phyloP scores from a whole-genome alignment of 2,113 vertebrate species.

The Madoqua kirkii region DNA sequence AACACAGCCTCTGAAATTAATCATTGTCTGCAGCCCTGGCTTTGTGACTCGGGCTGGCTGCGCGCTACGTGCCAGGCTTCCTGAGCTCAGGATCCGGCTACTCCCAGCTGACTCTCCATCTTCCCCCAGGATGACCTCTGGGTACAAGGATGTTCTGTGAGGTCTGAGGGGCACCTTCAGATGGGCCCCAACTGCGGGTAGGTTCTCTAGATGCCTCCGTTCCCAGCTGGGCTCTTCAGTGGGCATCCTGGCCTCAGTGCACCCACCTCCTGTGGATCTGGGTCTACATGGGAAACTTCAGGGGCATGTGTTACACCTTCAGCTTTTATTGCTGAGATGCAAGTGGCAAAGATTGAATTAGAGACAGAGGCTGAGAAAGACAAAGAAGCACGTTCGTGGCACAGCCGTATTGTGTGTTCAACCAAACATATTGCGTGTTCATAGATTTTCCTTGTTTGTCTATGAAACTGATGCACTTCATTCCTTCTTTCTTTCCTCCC shows the following conservation, averaged over 20 bases:
- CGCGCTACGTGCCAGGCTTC: background rate
- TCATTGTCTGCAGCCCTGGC: background rate
- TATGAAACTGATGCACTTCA: background rate
- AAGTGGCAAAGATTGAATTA: background rate
- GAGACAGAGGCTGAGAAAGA: background rate
- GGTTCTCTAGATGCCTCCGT: background rate
- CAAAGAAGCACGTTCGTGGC: too few relatives aligned
- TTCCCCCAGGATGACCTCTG: background rate
- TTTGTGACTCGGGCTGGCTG: background rate
- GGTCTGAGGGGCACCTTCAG: background rate
- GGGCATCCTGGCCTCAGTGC: too few relatives aligned
- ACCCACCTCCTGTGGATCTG: background rate
- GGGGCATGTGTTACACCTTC: too few relatives aligned
- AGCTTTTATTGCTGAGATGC: background rate
- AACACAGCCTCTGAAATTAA: background rate
- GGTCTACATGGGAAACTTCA: background rate
- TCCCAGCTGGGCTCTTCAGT: background rate
- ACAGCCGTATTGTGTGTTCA: background rate
- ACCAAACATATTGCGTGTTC: background rate
- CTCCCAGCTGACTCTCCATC: background rate
- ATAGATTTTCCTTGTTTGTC: background rate
- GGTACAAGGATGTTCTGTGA: background rate
- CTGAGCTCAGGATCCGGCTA: background rate
- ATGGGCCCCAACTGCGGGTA: background rate
- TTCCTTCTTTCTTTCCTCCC: background rate